Evolutionary conservation across 2,113 vertebrate species (phyloP), one percentile per base, ranked within the genome.

Genomic region (Meriones unguiculatus): DNA sequence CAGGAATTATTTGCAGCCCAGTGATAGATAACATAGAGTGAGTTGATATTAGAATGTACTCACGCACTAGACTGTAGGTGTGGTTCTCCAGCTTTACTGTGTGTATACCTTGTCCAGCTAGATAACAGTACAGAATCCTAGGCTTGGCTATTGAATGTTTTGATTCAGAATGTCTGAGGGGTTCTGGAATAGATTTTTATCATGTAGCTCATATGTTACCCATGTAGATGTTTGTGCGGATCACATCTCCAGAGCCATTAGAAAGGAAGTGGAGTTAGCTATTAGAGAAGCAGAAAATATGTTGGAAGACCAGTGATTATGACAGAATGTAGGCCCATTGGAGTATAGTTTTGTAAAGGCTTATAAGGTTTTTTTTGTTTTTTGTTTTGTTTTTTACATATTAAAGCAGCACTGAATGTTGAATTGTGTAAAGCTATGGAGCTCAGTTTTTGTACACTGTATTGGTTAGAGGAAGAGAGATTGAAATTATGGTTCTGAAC

Each of bases 101-200:
- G 32, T 20, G 65, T 50, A 84, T 90, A 91, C 35, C n/a, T 87
- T 93, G 69, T 41, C 11, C 30, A 87, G 13, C 13, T 65, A 75
- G 69, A 46, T 87, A 67, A 87, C 89, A 93, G 41, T 92, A 25
- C n/a, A 86, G 28, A 92, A 94, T 94, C 57, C 7, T 75, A 38
- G 78, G 38, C 35, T 85, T 1, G 28, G 8, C 57, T 14, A 46
- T 91, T 38, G 78, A 41, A 90, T 32, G 15, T 38, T 85, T 96
- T 32, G 50, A 85, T 84, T 90, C 14, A 69, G 35, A 84, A 80
- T 59, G 28, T 90, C 46, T 65, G 41, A 93, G 13, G 76, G 9
- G 38, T 38, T 90, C 69, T 64, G 62, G 64, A 78, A 30, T 62
- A 87, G 13, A 4, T 89, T 70, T 96, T 88, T 54, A 65, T 87